phyloP scores from a whole-genome alignment of 2,888 invertebrate species.

The Nomada fabriciana region DNA sequence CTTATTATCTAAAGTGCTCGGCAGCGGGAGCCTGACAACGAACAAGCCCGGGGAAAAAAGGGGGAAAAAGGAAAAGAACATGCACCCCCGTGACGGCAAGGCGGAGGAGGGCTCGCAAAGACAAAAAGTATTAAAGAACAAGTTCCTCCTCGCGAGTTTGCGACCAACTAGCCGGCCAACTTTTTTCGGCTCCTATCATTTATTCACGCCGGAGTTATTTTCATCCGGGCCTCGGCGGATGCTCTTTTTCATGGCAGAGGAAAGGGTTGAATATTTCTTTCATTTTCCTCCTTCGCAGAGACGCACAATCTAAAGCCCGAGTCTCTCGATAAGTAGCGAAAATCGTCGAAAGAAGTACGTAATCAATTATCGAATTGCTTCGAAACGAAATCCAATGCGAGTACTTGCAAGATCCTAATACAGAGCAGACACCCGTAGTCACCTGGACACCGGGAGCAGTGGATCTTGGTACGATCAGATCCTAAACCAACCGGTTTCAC shows the following conservation, averaged over 20 bases:
- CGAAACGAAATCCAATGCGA: too few relatives aligned
- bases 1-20: constrained; percentile 85
- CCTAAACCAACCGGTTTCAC: too few relatives aligned
- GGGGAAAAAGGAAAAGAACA: constrained; percentile 58
- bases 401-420: too few relatives aligned
- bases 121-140: constrained; percentile 77
- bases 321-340: too few relatives aligned
- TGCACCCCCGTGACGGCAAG: constrained; percentile 68
- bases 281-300: too few relatives aligned
- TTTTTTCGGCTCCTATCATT: constrained; percentile 79
- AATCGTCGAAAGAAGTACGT: too few relatives aligned
- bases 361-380: too few relatives aligned
- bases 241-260: constrained; percentile 12
- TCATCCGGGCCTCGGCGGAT: constrained; percentile 60
- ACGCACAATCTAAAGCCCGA: too few relatives aligned
- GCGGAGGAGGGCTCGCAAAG: constrained; percentile 65
- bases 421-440: too few relatives aligned
- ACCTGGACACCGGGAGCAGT: too few relatives aligned
- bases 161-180: constrained; percentile 64
- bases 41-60: constrained; percentile 10
- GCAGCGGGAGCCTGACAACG: constrained; percentile 70
- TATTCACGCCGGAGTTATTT: constrained; percentile 80
- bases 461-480: too few relatives aligned
- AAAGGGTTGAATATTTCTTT: neutral
- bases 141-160: constrained; percentile 53